These are phyloP conservation scores for Abrostola tripartita DNA, from an alignment of 2,888 invertebrate genomes.

Conservation along the genomic window DNA sequence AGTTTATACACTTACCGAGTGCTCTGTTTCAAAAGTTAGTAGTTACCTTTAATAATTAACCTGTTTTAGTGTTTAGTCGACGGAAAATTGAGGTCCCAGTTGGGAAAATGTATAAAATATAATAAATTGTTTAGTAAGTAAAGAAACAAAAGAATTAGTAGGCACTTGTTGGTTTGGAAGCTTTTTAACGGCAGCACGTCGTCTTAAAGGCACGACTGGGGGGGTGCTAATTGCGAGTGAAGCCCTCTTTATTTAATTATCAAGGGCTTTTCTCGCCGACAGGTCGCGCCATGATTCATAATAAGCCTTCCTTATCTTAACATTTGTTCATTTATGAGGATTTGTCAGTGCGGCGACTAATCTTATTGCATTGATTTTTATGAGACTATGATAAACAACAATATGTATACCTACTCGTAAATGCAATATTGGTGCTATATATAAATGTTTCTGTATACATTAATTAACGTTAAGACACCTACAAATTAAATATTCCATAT, in stretches of 20 bases:
- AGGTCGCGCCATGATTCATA: conserved; percentile 50
- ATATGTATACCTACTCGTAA: too few species aligned
- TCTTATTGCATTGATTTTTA: neutral
- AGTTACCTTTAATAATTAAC: neutral
- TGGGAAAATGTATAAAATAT: neutral
- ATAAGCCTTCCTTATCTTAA: conserved; percentile 44
- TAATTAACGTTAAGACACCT: too few species aligned
- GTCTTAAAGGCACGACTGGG: conserved; percentile 56
- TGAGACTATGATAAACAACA: neutral
- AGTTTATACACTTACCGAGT: neutral
- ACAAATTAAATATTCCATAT: too few species aligned
- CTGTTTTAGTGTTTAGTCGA: neutral
- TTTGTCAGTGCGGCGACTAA: conserved; percentile 36
- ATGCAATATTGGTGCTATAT: too few species aligned
- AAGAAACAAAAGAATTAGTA: conserved; percentile 18
- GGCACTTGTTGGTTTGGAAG: conserved; percentile 24
- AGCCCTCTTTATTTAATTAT: conserved; percentile 67
- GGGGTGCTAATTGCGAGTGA: conserved; percentile 66
- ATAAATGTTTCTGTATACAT: too few species aligned
- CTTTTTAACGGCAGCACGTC: conserved; percentile 33
- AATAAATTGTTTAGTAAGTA: neutral
- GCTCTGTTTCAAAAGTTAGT: neutral
- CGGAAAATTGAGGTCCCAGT: neutral
- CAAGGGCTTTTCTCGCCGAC: conserved; percentile 39
- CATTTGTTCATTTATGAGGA: conserved; percentile 45